Percentiles rank a stretch among this genome's conserved stretches.
Evolutionary conservation across 2,888 invertebrate genomes (phyloP).

Genomic region (Esperia sulphurella): DNA sequence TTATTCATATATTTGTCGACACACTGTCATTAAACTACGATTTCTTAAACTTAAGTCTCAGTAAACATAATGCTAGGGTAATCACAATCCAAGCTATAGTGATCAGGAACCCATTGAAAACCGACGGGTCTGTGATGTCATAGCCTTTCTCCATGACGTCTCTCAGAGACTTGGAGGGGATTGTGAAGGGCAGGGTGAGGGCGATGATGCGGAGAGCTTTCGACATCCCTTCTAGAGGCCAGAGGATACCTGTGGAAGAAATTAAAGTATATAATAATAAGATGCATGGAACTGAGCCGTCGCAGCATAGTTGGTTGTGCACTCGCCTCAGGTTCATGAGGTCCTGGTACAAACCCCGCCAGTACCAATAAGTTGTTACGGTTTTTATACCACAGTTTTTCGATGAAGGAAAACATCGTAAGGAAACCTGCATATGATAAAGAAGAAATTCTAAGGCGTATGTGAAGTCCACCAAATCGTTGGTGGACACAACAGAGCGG

Average conservation of each 20-base stretch:
- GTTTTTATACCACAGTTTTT: too few relatives aligned
- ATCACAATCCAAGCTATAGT: conserved; percentile 82
- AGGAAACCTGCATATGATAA: too few relatives aligned
- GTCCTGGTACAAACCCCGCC: too few relatives aligned
- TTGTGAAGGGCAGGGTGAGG: conserved; percentile 86
- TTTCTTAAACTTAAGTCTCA: conserved; percentile 61
- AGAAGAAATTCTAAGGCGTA: too few relatives aligned
- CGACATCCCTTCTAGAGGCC: conserved; percentile 86
- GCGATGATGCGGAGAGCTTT: conserved; percentile 79
- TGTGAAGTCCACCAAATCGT: too few relatives aligned
- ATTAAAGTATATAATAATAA: not conserved
- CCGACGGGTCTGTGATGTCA: conserved; percentile 81
- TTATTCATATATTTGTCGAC: too few relatives aligned
- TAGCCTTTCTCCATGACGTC: conserved; percentile 88
- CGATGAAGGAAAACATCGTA: too few relatives aligned
- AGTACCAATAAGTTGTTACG: too few relatives aligned
- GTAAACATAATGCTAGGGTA: conserved; percentile 77
- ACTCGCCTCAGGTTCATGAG: too few relatives aligned
- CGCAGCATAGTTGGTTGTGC: too few relatives aligned
- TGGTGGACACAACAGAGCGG: too few relatives aligned
- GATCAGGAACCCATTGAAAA: conserved; percentile 86
- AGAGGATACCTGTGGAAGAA: conserved; percentile 76
- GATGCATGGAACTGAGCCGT: not conserved
- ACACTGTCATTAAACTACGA: too few relatives aligned
- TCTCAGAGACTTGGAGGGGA: conserved; percentile 87